phyloP scores from a whole-genome alignment of 2,888 invertebrate genomes.

The Bombylius major region DNA sequence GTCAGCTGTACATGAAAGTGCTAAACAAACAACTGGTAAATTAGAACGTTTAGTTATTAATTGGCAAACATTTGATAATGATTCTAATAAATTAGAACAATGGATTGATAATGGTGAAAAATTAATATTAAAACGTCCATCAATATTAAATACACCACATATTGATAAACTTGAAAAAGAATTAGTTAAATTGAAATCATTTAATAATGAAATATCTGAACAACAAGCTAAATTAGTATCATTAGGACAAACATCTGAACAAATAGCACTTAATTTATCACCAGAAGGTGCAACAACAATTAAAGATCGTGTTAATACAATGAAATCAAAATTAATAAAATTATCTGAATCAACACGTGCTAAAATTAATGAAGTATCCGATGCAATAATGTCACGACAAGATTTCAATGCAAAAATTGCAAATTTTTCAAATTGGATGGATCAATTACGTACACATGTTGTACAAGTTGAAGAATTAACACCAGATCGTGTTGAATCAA shows the following conservation, averaged over 20 bases:
- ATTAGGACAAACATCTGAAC: constrained; percentile 66
- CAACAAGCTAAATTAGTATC: constrained; percentile 73
- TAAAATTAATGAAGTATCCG: constrained; percentile 67
- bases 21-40: constrained; percentile 64
- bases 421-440: constrained; percentile 70
- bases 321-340: constrained; percentile 60
- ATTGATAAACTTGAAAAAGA: constrained; percentile 65
- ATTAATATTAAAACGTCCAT: constrained; percentile 43
- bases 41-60: constrained; percentile 63
- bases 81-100: constrained; percentile 59
- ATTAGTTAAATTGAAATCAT: constrained; percentile 61
- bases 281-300: constrained; percentile 62
- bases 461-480: constrained; percentile 69
- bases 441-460: constrained; percentile 54
- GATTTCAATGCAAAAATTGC: constrained; percentile 69
- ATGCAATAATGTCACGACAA: constrained; percentile 67
- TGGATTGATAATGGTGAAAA: constrained; percentile 64
- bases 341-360: constrained; percentile 63
- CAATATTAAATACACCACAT: constrained; percentile 55
- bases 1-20: constrained; percentile 70
- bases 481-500: constrained; percentile 67
- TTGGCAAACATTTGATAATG: constrained; percentile 72
- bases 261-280: constrained; percentile 61
- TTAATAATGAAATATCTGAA: constrained; percentile 73
- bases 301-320: constrained; percentile 57